Evolutionary conservation across 2,797 vertebrate genomes (phyloP), one percentile per base, ranked within the genome.

Genomic region (Chaenodraco wilsoni): DNA sequence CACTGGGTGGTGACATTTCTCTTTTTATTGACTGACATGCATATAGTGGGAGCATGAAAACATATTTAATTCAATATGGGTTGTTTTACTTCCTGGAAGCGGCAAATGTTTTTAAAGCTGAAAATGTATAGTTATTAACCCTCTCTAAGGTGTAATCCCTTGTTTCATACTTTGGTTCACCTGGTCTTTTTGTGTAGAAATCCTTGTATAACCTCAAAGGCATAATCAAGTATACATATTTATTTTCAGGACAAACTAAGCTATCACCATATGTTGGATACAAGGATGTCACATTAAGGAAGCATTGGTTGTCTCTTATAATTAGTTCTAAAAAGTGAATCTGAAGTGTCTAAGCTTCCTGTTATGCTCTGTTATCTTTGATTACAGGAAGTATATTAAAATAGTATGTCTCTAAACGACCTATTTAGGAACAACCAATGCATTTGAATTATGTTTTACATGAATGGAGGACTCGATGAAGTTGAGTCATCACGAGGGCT

Each of bases 1-100:
- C 92, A 88, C 89, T 76, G 40, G 89, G 63, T 89, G 89, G 88
- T 14, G 82, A 77, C 70, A 81, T 78, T 45, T 82, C n/a, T 57
- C 67, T 69, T 56, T 17, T 27, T 56, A 69, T 56, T 56, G 23
- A 52, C 1, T 3, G 7, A 12, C 21, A 66, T 50, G 19, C 62
- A 75, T 62, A 1, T 13, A 12, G 5, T 31, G 49, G 64, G 21
- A 68, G 67, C 79, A 81, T 37, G 33, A 37, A 33, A 37, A 37
- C 6, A 9, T 37, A 37, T 37, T 37, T 37, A 37, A 78, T 80
- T 59, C 56, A 66, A 73, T 11, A 13, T 58, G 44, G 60, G 19
- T 16, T 65, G 5, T 57, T 11, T 65, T 44, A 50, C 19, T 70
- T 62, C 49, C 70, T 14, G 21, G 13, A 76, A 60, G 14, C 27